Evolutionary conservation across 64 coral and sea anemone genomes (phyloP).

Genomic region (Cladopsammia gracilis): DNA sequence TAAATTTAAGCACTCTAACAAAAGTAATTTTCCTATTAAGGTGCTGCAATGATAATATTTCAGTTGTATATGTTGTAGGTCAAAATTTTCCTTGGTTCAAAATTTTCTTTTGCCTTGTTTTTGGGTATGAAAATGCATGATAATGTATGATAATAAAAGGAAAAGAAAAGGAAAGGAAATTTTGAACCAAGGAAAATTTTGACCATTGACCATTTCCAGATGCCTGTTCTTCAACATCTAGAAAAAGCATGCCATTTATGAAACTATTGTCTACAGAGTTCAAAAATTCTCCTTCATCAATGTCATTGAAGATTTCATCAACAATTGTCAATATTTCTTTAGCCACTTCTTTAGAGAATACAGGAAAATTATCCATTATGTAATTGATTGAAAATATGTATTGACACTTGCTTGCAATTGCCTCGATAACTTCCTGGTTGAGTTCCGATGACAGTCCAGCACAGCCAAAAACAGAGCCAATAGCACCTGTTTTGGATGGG

Average conservation of each 20-base stretch:
- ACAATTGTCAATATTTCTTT: conserved; percentile 45
- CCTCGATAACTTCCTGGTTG: conserved; percentile 18
- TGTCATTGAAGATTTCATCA: conserved; percentile 49
- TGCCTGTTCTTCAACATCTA: not conserved
- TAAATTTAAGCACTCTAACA: too few relatives aligned
- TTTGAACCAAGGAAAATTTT: not conserved
- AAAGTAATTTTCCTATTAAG: too few relatives aligned
- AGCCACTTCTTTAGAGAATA: conserved; percentile 7
- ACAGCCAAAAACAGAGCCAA: not conserved
- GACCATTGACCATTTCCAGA: not conserved
- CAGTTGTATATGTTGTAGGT: too few relatives aligned
- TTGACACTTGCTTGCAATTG: conserved; percentile 1
- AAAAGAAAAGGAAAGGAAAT: too few relatives aligned
- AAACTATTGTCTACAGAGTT: not conserved
- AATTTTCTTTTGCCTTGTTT: too few relatives aligned
- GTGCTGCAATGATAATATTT: too few relatives aligned
- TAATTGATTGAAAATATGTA: conserved; percentile 1
- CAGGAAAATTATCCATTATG: conserved; percentile 43
- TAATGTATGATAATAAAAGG: too few relatives aligned
- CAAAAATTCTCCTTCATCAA: not conserved
- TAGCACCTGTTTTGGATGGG: not conserved
- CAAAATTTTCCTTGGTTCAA: too few relatives aligned
- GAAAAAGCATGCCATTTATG: not conserved
- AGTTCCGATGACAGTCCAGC: not conserved
- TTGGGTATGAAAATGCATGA: too few relatives aligned